Evolutionary conservation across 2,113 vertebrate species (phyloP), one percentile per base, ranked within the genome.

Genomic region (Heterochromis multidens): DNA sequence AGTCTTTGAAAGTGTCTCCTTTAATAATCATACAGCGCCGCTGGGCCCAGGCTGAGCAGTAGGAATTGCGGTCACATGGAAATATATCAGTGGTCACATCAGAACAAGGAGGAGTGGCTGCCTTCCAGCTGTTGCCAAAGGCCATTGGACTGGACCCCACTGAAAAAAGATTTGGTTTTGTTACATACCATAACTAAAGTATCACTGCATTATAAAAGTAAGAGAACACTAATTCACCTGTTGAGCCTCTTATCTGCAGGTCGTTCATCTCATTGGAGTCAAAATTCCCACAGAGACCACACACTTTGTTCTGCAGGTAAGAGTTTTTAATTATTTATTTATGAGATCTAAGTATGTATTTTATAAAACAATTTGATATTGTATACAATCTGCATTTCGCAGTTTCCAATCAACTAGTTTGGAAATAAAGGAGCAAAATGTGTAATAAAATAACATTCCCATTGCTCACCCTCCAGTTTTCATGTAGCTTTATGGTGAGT

Each of bases 251-350:
- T 2, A 94, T 96, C 72, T 94, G 94, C 33, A 97, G 91, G 77
- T 98, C 97, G 59, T 98, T 97, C 85, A 94, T 96, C 80, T 96
- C 93, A 58, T 94, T 96, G 5, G 92, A 95, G 43, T 98, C 97
- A 89, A 96, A 97, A 79, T 98, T 97, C 70, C 97, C 97, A 93
- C 97, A 98, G 23, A 97, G 96, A 59, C 97, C 97, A n/a, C 95
- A 96, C 2, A 97, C 96, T 84, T 84, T 89, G n/a, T 90, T 94
- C 97, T 97, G 17, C 17, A 84, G 58, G 33, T 82, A 2, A 58
- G 40, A 85, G 4, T 14, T 3, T 43, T 54, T 49, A 59, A 59
- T 2, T 10, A 27, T 59, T 60, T 27, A 16, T 6, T 49, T 17
- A 17, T 17, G 12, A 49, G 46, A 49, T 49, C 5, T 6, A 17